Conservation (phyloP, 2,113 vertebrate genomes). For the Cyphomyrus discorhynchus region DNA sequence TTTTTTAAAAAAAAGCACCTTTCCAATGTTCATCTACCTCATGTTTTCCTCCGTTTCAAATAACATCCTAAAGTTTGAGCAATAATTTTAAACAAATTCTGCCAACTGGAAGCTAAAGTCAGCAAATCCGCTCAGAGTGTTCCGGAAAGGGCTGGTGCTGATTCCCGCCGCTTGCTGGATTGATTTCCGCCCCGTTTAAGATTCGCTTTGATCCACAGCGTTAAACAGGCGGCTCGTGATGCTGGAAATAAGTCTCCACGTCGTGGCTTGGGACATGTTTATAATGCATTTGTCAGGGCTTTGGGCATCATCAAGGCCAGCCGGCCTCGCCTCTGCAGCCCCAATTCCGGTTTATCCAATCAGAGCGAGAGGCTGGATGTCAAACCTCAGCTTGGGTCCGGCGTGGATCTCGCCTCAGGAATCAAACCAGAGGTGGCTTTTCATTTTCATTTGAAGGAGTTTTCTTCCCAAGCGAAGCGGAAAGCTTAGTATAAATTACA, state of each 20-base stretch:
- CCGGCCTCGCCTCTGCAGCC: background rate
- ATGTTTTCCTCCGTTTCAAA: background rate
- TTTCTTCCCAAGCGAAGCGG: background rate
- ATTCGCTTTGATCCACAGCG: slow-evolving; percentile 20
- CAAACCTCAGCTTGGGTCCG: background rate
- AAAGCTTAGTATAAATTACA: slow-evolving; percentile 7
- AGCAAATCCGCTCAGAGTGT: background rate
- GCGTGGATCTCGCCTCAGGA: background rate
- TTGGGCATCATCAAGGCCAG: slow-evolving; percentile 8
- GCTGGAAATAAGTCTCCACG: background rate
- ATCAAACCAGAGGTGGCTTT: background rate
- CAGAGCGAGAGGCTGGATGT: background rate
- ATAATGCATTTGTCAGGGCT: slow-evolving; percentile 23
- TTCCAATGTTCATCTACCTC: background rate
- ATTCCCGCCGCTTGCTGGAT: slow-evolving; percentile 1
- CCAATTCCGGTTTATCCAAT: background rate
- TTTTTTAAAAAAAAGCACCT: background rate
- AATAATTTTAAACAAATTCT: slow-evolving; percentile 6
- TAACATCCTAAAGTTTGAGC: background rate
- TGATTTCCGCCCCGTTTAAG: slow-evolving; percentile 13
- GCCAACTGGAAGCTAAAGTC: background rate
- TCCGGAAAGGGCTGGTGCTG: background rate
- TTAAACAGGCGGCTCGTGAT: slow-evolving; percentile 8
- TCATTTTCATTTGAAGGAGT: slow-evolving; percentile 1
- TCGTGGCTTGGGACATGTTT: background rate